Base-by-base conservation (phyloP, 2,797 vertebrate species). In the Myotis daubentonii region DNA sequence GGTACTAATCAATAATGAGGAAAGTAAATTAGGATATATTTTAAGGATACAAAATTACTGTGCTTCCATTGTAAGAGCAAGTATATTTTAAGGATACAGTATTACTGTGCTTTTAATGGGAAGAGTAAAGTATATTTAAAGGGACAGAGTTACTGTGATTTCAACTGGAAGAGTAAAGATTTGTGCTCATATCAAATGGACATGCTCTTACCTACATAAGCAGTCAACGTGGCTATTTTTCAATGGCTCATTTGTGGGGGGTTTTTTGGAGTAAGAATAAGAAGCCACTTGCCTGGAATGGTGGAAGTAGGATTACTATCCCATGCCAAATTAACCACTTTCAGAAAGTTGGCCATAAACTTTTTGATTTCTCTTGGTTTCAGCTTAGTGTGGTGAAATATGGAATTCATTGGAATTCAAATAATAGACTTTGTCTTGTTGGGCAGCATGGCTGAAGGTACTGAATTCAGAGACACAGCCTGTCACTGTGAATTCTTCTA, bases 1-100 rank as follows among this genome's bases (percentile, higher is more conserved):
- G 91, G 87, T 93, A 66, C 87, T 94, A 96, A 97, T 96, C 92
- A 94, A 97, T 98, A 98, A 97, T 96, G 97, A 97, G 91, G 92
- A 95, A 96, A 96, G 95, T 91, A 97, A 98, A 97, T 97, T 94
- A 95, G 86, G 96, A 94, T 98, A 49, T 97, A 90, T 96, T 96
- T 89, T 81, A 89, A 0, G 3, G 95, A 97, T 95, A 85, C 55
- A 38, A 96, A 81, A 36, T 95, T 96, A 84, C 47, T 49, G 38
- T 71, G 53, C 28, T 49, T 44, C 76, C 68, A 66, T 19, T 95
- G 76, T 53, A 93, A 81, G 44, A 91, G 15, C 60, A 70, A 89
- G 44, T 12, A n/a, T n/a, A 75, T n/a, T 75, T 75, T 75, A 75
- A 75, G 72, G 17, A n/a, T 75, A 76, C 19, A 20, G 20, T 51